Conservation (phyloP, 2,113 vertebrate genomes). For the Vicugna pacos region DNA sequence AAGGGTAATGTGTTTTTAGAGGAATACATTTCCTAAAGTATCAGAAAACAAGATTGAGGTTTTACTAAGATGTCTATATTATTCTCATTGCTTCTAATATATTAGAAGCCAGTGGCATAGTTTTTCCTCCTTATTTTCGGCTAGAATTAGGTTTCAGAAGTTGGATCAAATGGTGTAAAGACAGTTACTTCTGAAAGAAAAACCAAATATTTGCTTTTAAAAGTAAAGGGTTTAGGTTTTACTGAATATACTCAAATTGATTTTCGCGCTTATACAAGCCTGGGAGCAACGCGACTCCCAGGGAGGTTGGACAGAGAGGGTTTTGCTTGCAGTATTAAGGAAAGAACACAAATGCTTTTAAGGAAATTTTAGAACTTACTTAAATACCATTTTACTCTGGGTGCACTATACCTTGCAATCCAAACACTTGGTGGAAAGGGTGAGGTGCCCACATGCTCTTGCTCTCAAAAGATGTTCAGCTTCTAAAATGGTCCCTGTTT, state of each 20-base stretch:
- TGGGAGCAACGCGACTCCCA: neutral
- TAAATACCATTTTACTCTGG: neutral
- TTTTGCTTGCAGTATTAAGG: neutral
- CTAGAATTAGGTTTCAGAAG: conserved; percentile 63
- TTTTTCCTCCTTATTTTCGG: conserved; percentile 31
- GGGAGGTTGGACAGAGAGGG: neutral
- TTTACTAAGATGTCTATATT: conserved; percentile 59
- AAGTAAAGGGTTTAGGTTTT: conserved; percentile 44
- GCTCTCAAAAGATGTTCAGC: neutral
- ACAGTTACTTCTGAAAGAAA: conserved; percentile 51
- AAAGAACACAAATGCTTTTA: conserved; percentile 16
- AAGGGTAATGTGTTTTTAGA: conserved; percentile 76
- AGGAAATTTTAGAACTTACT: conserved; percentile 3
- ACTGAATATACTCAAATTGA: conserved; percentile 49
- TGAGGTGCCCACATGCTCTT: neutral
- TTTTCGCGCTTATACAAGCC: conserved; percentile 38
- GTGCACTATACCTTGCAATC: neutral
- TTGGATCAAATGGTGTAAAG: conserved; percentile 65
- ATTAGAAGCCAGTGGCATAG: conserved; percentile 15
- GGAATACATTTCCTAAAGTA: conserved; percentile 74
- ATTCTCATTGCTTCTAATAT: conserved; percentile 46
- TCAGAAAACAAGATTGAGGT: conserved; percentile 75
- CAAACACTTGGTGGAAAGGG: neutral
- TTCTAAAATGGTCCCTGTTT: neutral
- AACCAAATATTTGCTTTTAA: conserved; percentile 64